Evolutionary conservation across 2,888 invertebrate species (phyloP).

Genomic region (Malthinus seriepunctatus): DNA sequence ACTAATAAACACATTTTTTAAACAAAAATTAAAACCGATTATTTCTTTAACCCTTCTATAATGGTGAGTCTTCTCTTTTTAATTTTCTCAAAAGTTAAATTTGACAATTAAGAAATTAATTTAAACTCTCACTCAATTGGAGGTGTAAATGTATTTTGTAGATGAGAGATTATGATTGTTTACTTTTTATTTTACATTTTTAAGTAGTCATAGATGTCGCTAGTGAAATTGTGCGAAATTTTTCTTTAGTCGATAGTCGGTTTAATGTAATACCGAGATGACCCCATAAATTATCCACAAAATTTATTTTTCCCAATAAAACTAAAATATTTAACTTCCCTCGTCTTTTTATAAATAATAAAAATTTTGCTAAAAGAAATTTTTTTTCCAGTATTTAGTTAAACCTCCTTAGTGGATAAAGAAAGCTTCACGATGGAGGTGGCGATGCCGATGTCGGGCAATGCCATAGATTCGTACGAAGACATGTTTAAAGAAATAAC

Average conservation of each 20-base stretch:
- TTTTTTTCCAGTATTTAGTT: slow-evolving; percentile 16
- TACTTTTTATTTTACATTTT: slow-evolving; percentile 1
- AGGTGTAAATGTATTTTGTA: not conserved
- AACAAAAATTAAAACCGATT: not conserved
- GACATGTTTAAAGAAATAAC: slow-evolving; percentile 92
- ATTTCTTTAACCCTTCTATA: not conserved
- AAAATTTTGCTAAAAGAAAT: not conserved
- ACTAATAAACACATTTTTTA: slow-evolving; percentile 13
- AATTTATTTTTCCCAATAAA: not conserved
- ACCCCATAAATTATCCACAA: not conserved
- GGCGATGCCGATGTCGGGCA: slow-evolving; percentile 62
- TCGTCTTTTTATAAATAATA: not conserved
- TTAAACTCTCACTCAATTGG: not conserved
- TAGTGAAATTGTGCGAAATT: not conserved
- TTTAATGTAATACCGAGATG: not conserved
- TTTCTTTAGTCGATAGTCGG: not conserved
- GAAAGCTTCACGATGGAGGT: slow-evolving; percentile 49
- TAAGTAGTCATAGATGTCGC: slow-evolving; percentile 1
- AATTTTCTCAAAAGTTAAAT: not conserved
- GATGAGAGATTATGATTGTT: not conserved
- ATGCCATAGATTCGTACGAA: slow-evolving; percentile 73
- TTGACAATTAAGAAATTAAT: not conserved
- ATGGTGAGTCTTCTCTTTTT: slow-evolving; percentile 17
- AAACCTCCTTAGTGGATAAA: slow-evolving; percentile 20
- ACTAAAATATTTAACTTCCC: not conserved